Percentiles rank a stretch among this genome's conserved stretches.
Evolutionary conservation across 2,888 invertebrate genomes (phyloP).

Genomic region (Gnatocerus cornutus): DNA sequence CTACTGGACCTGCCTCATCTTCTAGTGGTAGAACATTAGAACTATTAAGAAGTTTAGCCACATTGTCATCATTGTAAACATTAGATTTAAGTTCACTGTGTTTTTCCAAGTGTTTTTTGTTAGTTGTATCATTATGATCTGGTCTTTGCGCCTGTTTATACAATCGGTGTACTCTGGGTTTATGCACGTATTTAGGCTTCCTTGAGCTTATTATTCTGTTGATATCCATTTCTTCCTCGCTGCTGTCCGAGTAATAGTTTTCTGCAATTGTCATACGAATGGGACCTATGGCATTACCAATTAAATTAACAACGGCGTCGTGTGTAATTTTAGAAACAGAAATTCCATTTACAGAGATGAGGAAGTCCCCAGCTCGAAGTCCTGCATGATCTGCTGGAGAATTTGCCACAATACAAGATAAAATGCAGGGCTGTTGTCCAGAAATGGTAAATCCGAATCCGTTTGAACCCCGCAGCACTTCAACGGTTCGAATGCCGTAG

Average conservation of each 20-base stretch:
- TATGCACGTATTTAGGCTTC: constrained; percentile 78
- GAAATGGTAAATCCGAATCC: constrained; percentile 99
- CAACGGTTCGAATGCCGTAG: constrained; percentile 86
- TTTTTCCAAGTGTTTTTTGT: constrained; percentile 6
- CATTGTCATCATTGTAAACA: constrained; percentile 48
- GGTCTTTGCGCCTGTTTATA: constrained; percentile 53
- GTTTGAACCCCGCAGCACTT: constrained; percentile 88
- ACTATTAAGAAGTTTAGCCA: constrained; percentile 51
- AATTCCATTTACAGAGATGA: constrained; percentile 92
- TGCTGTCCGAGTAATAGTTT: constrained; percentile 89
- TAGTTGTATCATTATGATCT: constrained; percentile 20
- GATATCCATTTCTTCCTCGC: constrained; percentile 82
- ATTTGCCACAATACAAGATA: constrained; percentile 92
- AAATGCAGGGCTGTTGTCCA: constrained; percentile 95
- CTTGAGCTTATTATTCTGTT: constrained; percentile 73
- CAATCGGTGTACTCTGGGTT: constrained; percentile 63
- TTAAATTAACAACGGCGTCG: constrained; percentile 93
- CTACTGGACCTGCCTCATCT: constrained; percentile 75
- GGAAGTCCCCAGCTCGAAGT: constrained; percentile 91
- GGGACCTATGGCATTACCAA: constrained; percentile 89
- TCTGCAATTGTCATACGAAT: constrained; percentile 91
- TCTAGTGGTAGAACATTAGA: constrained; percentile 61
- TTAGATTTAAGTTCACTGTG: constrained; percentile 18
- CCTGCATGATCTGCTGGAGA: constrained; percentile 95
- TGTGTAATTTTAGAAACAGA: constrained; percentile 94